Conservation (phyloP, 2,888 invertebrate species). For the Tetramorium bicarinatum region DNA sequence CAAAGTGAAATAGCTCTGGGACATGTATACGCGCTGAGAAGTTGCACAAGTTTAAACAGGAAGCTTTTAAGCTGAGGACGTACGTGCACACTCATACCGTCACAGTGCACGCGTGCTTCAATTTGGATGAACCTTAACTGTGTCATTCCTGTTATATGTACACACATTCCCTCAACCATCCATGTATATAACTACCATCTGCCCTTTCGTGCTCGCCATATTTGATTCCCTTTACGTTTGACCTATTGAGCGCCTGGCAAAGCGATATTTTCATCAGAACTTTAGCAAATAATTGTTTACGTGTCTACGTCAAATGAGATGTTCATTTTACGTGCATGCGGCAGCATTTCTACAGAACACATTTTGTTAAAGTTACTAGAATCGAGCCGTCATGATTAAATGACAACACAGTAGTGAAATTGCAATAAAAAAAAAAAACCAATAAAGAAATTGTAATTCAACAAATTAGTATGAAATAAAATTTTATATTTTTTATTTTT, state of each 20-base stretch:
- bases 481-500: neutral
- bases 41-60: constrained; percentile 48
- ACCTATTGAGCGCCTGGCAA: constrained; percentile 51
- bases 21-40: constrained; percentile 42
- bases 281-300: constrained; percentile 55
- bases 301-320: constrained; percentile 49
- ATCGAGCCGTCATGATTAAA: constrained; percentile 5
- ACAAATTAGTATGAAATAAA: neutral
- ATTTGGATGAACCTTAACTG: constrained; percentile 54
- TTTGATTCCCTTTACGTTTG: constrained; percentile 57
- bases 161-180: constrained; percentile 19
- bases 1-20: constrained; percentile 45
- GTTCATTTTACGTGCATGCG: constrained; percentile 29
- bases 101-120: constrained; percentile 32
- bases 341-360: neutral
- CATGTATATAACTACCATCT: constrained; percentile 28
- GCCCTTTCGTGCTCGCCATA: constrained; percentile 50
- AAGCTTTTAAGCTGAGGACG: constrained; percentile 42
- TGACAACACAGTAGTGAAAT: neutral
- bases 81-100: constrained; percentile 25
- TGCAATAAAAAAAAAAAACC: neutral
- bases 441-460: neutral
- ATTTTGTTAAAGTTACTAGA: constrained; percentile 22
- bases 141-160: constrained; percentile 48
- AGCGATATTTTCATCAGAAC: constrained; percentile 49